phyloP scores from a whole-genome alignment of 2,797 vertebrate genomes.

The Myoxocephalus aenaeus region DNA sequence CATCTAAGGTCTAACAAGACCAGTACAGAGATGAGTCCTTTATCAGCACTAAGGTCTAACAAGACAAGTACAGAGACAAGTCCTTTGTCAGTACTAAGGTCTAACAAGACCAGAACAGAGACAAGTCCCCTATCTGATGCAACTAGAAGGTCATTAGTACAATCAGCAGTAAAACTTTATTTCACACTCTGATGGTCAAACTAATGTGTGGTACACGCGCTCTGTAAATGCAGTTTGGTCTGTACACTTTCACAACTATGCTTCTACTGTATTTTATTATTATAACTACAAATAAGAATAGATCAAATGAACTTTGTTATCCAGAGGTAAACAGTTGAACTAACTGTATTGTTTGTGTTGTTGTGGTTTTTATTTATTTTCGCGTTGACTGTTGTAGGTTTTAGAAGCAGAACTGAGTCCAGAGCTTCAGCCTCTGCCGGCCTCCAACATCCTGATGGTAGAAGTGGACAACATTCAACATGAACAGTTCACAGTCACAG shows the following conservation, averaged over 20 bases:
- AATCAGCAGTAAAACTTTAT: no score
- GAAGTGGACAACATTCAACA: constrained; percentile 95
- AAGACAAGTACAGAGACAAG: no score
- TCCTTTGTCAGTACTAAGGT: no score
- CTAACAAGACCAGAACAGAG: no score
- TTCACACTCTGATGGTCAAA: no score
- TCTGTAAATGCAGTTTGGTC: neutral
- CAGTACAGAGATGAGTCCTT: no score
- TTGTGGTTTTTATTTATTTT: neutral
- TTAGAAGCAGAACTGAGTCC: constrained; percentile 74
- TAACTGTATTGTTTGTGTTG: neutral
- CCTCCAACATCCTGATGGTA: constrained; percentile 92
- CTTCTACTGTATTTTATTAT: neutral
- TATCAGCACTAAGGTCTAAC: no score
- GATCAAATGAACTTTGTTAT: neutral
- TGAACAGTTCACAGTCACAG: constrained; percentile 95
- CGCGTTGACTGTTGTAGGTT: constrained; percentile 45
- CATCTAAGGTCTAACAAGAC: no score
- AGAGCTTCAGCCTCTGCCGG: constrained; percentile 75
- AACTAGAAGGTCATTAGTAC: no score
- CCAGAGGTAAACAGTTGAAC: neutral
- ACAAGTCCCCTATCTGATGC: no score
- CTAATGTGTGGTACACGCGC: neutral
- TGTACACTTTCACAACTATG: neutral
- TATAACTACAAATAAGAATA: neutral